These are phyloP conservation scores for Clistopyga incitator DNA, from an alignment of 2,888 invertebrate species.

Conservation along the genomic window DNA sequence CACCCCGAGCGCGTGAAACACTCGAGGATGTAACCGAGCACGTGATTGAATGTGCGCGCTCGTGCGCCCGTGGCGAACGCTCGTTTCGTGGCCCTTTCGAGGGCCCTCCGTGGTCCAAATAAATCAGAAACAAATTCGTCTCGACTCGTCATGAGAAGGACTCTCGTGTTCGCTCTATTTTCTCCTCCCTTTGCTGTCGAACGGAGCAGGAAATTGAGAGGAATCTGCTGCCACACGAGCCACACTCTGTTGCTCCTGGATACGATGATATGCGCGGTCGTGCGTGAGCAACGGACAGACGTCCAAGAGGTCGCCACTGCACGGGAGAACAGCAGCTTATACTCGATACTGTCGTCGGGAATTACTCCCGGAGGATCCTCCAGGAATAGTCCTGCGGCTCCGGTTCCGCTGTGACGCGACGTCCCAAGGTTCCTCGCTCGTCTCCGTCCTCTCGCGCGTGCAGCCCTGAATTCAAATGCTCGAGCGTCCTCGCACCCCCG, in stretches of 20 bases:
- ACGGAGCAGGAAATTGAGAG: conserved; percentile 31
- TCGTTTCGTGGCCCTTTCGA: conserved; percentile 67
- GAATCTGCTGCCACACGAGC: not conserved
- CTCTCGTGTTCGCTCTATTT: conserved; percentile 2
- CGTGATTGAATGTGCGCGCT: conserved; percentile 78
- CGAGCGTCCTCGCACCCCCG: conserved; percentile 61
- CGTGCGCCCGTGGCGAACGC: conserved; percentile 71
- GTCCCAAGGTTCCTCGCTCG: conserved; percentile 44
- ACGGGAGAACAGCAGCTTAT: conserved; percentile 27
- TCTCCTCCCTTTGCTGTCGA: conserved; percentile 6
- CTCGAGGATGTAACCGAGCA: conserved; percentile 82
- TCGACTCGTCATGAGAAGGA: conserved; percentile 36
- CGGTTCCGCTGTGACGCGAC: conserved; percentile 39
- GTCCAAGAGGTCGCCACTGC: conserved; percentile 23
- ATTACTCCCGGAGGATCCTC: conserved; percentile 74
- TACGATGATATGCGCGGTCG: conserved; percentile 75
- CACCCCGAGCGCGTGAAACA: conserved; percentile 64
- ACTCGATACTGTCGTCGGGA: conserved; percentile 43
- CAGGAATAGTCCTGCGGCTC: conserved; percentile 61
- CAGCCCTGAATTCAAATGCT: conserved; percentile 79
- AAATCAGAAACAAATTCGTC: conserved; percentile 81
- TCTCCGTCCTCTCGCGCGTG: conserved; percentile 57
- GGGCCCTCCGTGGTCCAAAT: conserved; percentile 76
- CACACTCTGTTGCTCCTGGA: conserved; percentile 23
- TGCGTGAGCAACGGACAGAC: conserved; percentile 75